Evolutionary conservation across 1,140 invertebrate genomes (phyloP).

Genomic region (Drosophila kohkoa): DNA sequence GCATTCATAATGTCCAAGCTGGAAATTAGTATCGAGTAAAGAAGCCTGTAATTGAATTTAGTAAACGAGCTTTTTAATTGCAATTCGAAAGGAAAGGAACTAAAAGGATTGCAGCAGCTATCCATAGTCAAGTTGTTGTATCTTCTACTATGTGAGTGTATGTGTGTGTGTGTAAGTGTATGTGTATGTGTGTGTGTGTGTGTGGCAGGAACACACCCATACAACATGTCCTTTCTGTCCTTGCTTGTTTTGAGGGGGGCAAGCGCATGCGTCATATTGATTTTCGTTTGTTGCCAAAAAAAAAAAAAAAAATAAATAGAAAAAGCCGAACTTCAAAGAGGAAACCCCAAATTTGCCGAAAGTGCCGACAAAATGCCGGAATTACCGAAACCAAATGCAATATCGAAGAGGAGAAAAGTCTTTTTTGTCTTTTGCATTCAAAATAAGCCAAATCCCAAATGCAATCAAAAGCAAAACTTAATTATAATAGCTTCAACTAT

Average conservation of each 20-base stretch:
- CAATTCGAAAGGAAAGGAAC: background rate
- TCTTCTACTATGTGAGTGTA: slow-evolving; percentile 2
- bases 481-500: slow-evolving; percentile 33
- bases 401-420: slow-evolving; percentile 5
- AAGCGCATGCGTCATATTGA: slow-evolving; percentile 79
- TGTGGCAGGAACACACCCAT: slow-evolving; percentile 20
- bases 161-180: background rate
- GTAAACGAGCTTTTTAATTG: slow-evolving; percentile 15
- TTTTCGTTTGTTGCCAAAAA: slow-evolving; percentile 56
- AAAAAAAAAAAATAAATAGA: background rate
- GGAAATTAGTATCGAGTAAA: background rate
- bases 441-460: slow-evolving; percentile 12
- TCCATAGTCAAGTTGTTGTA: background rate
- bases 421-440: slow-evolving; percentile 3
- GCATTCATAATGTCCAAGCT: background rate
- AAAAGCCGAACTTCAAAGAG: slow-evolving; percentile 61
- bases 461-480: slow-evolving; percentile 47
- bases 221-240: background rate
- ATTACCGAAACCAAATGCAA: slow-evolving; percentile 26
- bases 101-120: slow-evolving; percentile 2
- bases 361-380: slow-evolving; percentile 58
- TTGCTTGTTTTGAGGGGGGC: background rate
- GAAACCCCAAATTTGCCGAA: slow-evolving; percentile 72
- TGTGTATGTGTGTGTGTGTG: slow-evolving; percentile 7
- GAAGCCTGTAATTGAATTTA: background rate